These are phyloP conservation scores for Rhea pennata DNA, from an alignment of 2,113 vertebrate genomes.

Conservation along the genomic window DNA sequence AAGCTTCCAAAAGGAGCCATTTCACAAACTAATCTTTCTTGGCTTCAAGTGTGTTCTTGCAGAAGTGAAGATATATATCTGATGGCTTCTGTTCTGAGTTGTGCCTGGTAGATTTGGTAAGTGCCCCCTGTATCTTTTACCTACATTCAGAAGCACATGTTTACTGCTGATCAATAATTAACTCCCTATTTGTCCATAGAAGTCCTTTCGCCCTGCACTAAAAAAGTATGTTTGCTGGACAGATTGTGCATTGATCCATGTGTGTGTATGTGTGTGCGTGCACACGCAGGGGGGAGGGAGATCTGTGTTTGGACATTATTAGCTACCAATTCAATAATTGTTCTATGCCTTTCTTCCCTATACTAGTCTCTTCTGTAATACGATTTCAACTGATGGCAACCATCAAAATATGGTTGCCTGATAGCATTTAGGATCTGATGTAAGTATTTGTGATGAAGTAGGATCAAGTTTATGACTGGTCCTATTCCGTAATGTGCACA, in stretches of 20 bases:
- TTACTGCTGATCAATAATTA: slow-evolving; percentile 58
- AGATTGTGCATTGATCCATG: background rate
- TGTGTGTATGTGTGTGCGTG: background rate
- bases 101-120: background rate
- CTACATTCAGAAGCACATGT: background rate
- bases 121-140: background rate
- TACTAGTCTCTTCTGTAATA: background rate
- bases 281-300: background rate
- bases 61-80: background rate
- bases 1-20: background rate
- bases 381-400: background rate
- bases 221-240: background rate
- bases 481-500: background rate
- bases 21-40: background rate
- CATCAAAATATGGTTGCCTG: background rate
- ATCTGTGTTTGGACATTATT: background rate
- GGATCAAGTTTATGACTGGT: background rate
- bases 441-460: background rate
- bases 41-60: background rate
- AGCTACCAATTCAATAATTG: background rate
- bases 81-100: background rate
- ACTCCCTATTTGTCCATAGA: slow-evolving; percentile 50
- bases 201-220: background rate
- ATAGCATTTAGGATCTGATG: background rate
- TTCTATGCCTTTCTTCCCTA: background rate